phyloP scores from a whole-genome alignment of 2,888 invertebrate species.

The Metallyticus violacea region DNA sequence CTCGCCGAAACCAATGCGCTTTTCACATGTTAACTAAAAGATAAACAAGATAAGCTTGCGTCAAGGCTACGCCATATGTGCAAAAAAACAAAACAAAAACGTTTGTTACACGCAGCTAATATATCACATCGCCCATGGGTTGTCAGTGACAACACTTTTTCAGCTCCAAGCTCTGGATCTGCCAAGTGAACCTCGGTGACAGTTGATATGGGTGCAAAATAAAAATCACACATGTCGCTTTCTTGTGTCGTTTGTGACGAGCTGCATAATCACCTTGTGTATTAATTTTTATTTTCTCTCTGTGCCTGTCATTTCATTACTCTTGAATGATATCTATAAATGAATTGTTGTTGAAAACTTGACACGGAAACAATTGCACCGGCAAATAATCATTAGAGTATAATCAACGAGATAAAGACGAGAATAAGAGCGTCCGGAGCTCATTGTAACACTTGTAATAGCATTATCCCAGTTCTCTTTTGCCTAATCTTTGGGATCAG shows the following conservation, averaged over 20 bases:
- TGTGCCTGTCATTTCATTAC: not conserved
- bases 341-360: too few species aligned
- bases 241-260: not conserved
- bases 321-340: too few species aligned
- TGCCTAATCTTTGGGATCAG: too few species aligned
- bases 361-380: too few species aligned
- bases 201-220: not conserved
- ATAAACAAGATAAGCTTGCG: not conserved
- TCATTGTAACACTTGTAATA: too few species aligned
- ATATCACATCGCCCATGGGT: not conserved
- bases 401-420: too few species aligned
- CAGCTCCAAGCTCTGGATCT: not conserved
- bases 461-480: too few species aligned
- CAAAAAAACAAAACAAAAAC: not conserved
- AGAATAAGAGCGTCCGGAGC: too few species aligned
- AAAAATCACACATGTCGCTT: not conserved
- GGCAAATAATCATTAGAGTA: too few species aligned
- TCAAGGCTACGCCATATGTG: not conserved
- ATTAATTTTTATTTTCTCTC: not conserved
- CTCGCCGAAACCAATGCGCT: not conserved
- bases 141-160: not conserved
- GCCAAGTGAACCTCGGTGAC: too few species aligned
- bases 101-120: not conserved
- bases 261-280: not conserved
- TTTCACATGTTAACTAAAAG: not conserved